Evolutionary conservation across 2,888 invertebrate genomes (phyloP), one percentile per base, ranked within the genome.

Genomic region (Meloe dianella): DNA sequence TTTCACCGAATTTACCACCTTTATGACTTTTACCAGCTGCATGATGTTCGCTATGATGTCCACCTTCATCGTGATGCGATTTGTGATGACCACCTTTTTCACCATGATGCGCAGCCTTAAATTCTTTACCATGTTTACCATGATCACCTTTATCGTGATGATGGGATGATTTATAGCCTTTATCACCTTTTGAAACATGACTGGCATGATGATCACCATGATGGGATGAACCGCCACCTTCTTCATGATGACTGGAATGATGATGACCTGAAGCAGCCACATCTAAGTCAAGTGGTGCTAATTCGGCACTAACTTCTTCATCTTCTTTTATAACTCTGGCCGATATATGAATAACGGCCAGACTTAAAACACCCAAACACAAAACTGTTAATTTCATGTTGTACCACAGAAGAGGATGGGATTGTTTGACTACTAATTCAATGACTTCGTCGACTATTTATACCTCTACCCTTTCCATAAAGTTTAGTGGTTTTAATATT

Each of bases 61-160:
- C 91, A 70, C 89, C 89, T 79, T 92, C 91, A 75, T 92, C 92
- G 81, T 92, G 91, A 76, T 92, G 91, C 64, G 92, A 90, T 81
- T 93, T 93, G 82, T 94, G 91, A 82, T 93, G 92, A 0, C 92
- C 92, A 14, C 91, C 91, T 77, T 92, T 90, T 76, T 93, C 92
- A 67, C 88, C 89, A 82, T 92, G 91, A 78, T 92, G 90, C 10
- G 91, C 91, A 68, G 89, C 90, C 77, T 93, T 91, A 76, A 92
- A 91, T 75, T 93, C 91, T 78, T 92, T 91, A 30, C 90, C 93
- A 78, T 93, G 90, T 68, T 82, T 82, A 14, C 93, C 92, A 77
- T 92, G 91, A 56, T 92, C 92, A 6, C 90, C 92, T 78, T 93
- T 91, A 73, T 93, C 91, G 84, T 92, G 92, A 77, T 92, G 91